Evolutionary conservation across 2,797 vertebrate species (phyloP).

Genomic region (Parambassis ranga): DNA sequence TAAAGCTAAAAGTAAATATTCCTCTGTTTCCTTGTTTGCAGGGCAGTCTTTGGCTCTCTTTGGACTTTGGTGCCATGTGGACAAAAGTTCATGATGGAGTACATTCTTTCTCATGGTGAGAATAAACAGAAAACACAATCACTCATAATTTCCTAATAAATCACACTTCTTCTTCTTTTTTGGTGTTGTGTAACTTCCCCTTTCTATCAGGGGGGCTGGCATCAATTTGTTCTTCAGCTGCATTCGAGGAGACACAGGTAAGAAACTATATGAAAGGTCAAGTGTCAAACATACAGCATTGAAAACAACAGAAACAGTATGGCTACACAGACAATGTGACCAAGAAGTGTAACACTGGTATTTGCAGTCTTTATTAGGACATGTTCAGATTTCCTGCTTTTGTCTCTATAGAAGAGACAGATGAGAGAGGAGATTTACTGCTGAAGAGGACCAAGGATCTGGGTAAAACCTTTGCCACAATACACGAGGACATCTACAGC

Average conservation of each 20-base stretch:
- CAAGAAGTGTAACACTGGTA: too few relatives aligned
- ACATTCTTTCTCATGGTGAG: conserved; percentile 83
- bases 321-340: not conserved
- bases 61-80: conserved; percentile 82
- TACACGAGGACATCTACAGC: conserved; percentile 79
- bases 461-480: conserved; percentile 75
- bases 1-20: conserved; percentile 58
- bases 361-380: too few relatives aligned
- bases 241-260: conserved; percentile 75
- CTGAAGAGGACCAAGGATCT: conserved; percentile 80
- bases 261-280: not conserved
- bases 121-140: conserved; percentile 32
- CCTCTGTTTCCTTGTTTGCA: conserved; percentile 55
- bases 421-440: conserved; percentile 74
- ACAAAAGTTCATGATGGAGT: conserved; percentile 80
- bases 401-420: conserved; percentile 69
- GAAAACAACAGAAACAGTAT: not conserved
- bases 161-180: too few relatives aligned
- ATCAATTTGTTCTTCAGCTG: conserved; percentile 80
- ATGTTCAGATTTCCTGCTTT: not conserved
- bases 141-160: not conserved
- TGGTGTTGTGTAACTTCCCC: conserved; percentile 12
- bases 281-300: too few relatives aligned
- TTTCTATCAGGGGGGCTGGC: conserved; percentile 74
- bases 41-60: conserved; percentile 80